Base-by-base conservation (phyloP, 1,140 invertebrate genomes). In the Mesaphorura yosii region DNA sequence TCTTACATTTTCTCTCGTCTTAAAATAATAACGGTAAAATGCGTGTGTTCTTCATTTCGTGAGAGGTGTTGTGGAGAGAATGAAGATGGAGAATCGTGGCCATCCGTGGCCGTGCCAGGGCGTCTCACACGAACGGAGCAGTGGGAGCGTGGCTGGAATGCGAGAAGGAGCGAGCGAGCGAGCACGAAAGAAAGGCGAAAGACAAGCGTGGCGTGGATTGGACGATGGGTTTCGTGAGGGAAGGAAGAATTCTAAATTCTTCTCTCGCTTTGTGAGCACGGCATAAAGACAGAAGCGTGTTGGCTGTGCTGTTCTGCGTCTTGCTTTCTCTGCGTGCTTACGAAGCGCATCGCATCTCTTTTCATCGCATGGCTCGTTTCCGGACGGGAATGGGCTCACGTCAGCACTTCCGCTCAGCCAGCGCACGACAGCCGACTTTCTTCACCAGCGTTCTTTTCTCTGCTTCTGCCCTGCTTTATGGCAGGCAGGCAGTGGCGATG, bases 371-470 rank as follows among this genome's bases (percentile, higher is more conserved):
- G 59, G 53, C 53, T 61, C 53, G 60, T 57, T 62, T 62, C 60
- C 60, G 56, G 60, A 62, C 56, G 60, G 60, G 56, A 62, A 62
- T 62, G 60, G 60, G 59, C 57, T 57, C 60, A 62, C 60, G 60
- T 58, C 56, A 58, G 56, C 60, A 55, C 60, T 54, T 62, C 60
- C 60, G 56, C 48, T 53, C 22, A 42, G 40, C 38, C 25, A 28
- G 17, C 17, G 40, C 22, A 20, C 10, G 40, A 20, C 10, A 20
- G 40, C 34, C 17, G 12, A 37, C 17, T 37, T 37, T 37, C 34
- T 37, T 37, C 34, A 12, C 34, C 17, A 12, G 12, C 17, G 17
- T 37, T 17, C 17, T 17, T 37, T 17, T 37, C 34, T 37, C 34
- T 37, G 12, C 12, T 37, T 12, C 17, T 37, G 17, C n/a, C n/a